Evolutionary conservation across 2,888 invertebrate species (phyloP).

Genomic region (Ethmia dodecea): DNA sequence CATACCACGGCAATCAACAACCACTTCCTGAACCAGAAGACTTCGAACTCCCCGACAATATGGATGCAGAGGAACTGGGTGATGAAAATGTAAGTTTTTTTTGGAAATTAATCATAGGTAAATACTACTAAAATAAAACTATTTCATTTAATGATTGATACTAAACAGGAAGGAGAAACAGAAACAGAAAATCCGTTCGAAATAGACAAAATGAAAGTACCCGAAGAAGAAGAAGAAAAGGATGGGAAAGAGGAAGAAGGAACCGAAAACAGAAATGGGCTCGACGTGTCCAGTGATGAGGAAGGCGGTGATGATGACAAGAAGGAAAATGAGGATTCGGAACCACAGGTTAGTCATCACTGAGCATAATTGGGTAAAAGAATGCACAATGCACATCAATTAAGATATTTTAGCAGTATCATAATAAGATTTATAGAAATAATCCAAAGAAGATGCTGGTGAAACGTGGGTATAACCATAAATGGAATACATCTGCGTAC

Average conservation of each 20-base stretch:
- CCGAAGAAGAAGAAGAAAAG: conserved; percentile 53
- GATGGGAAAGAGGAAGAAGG: conserved; percentile 50
- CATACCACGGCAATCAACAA: conserved; percentile 88
- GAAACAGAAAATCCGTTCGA: conserved; percentile 91
- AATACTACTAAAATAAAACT: too few relatives aligned
- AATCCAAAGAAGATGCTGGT: too few relatives aligned
- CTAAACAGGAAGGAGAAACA: conserved; percentile 67
- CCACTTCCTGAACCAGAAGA: conserved; percentile 90
- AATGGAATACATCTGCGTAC: too few relatives aligned
- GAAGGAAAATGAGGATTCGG: conserved; percentile 20
- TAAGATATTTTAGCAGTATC: background rate
- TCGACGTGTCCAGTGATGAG: conserved; percentile 69
- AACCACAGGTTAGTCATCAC: background rate
- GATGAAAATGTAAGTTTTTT: conserved; percentile 66
- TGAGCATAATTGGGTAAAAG: too few relatives aligned
- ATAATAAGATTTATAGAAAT: too few relatives aligned
- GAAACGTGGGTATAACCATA: too few relatives aligned
- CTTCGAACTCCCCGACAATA: conserved; percentile 92
- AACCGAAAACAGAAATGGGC: conserved; percentile 54
- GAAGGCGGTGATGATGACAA: conserved; percentile 47
- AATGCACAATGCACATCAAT: background rate
- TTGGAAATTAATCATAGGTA: background rate
- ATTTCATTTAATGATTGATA: conserved; percentile 4
- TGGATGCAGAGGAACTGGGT: conserved; percentile 83
- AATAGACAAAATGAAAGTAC: conserved; percentile 86